Base-by-base conservation (phyloP, 2,797 vertebrate genomes). In the Pogonophryne albipinna region DNA sequence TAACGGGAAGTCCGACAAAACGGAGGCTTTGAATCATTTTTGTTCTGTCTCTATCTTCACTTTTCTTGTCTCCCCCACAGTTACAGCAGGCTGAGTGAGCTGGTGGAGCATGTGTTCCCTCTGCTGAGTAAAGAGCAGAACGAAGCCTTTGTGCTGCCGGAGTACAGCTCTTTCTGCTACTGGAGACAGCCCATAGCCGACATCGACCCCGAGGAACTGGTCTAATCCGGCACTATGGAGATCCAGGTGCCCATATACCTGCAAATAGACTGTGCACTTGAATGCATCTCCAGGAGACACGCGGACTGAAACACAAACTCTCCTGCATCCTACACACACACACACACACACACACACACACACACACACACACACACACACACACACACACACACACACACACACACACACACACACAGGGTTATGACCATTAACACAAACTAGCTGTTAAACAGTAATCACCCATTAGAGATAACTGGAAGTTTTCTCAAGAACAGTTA, bases 111-210 rank as follows among this genome's bases (percentile, higher is more conserved):
- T 0, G 96, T 99, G 65, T 99, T 99, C 90, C 98, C 98, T 2
- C 63, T 99, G 85, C 90, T 99, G 86, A 96, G 91, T 85, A 99
- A 99, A 94, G 98, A 99, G 89, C 97, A 98, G 92, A 98, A 90
- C 83, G 97, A 97, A n/a, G 98, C 97, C 65, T 99, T 99, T 79
- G 85, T 87, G 0, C 96, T 96, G 95, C 98, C 98, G 0, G 98
- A 99, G 90, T 99, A 94, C 94, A 99, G 98, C 90, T 97, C 97
- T 16, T 99, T 99, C 93, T 99, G 97, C 90, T 99, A 96, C 83
- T 99, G 98, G 98, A 96, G 98, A 87, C 96, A 96, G 57, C 96
- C 97, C 3, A 95, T 99, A 80, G 95, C 96, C 19, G 93, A 94
- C 53, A 93, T 98, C 90, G 93, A 95, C 88, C 95, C 96, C 23